These are phyloP conservation scores for Cirrhinus molitorella DNA, from an alignment of 2,797 vertebrate species.

Conservation along the genomic window DNA sequence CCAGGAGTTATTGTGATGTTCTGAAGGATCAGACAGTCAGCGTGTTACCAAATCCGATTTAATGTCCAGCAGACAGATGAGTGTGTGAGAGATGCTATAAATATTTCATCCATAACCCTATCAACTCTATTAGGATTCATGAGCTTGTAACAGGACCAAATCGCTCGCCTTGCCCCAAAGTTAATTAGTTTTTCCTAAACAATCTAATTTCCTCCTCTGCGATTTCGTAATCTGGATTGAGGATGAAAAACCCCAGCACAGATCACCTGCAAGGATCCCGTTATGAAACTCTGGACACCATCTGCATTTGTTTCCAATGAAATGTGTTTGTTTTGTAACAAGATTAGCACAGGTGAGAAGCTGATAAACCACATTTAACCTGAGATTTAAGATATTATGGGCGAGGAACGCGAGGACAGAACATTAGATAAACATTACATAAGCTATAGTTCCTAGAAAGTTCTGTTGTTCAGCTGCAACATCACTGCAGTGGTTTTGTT, in stretches of 20 bases:
- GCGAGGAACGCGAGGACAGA: not conserved
- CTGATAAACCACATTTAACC: not conserved
- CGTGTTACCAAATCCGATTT: conserved; percentile 10
- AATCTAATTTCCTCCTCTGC: not conserved
- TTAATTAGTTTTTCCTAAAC: not conserved
- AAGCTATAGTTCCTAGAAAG: not conserved
- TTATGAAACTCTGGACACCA: not conserved
- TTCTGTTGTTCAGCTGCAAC: not conserved
- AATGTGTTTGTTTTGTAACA: conserved; percentile 11
- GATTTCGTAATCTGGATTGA: not conserved
- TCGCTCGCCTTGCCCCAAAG: not conserved
- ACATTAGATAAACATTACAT: conserved; percentile 20
- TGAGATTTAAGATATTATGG: conserved; percentile 8
- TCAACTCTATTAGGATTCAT: conserved; percentile 31
- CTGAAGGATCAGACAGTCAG: not conserved
- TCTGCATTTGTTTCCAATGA: not conserved
- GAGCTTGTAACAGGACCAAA: conserved; percentile 2
- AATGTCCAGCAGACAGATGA: conserved; percentile 27
- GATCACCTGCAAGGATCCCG: not conserved
- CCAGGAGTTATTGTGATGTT: not conserved
- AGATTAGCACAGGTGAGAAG: conserved; percentile 6
- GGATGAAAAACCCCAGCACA: not conserved
- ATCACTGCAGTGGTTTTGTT: not conserved
- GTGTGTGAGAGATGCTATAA: conserved; percentile 42
- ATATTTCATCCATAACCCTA: conserved; percentile 45